phyloP scores from a whole-genome alignment of 1,140 invertebrate species.

The Drosophila ogumai region DNA sequence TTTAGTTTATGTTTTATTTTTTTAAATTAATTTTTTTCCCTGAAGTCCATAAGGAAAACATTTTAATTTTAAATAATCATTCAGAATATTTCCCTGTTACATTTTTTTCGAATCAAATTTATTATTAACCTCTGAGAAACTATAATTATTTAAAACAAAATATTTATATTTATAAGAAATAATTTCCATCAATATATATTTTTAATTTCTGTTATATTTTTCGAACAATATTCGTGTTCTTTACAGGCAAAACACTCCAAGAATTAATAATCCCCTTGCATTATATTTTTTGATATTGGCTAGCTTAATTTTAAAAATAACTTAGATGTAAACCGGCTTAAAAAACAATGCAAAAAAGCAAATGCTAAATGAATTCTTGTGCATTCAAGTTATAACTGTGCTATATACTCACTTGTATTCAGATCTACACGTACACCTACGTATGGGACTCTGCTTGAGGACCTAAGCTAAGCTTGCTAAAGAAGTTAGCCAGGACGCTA shows the following conservation, averaged over 20 bases:
- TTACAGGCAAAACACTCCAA: neutral
- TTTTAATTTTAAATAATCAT: neutral
- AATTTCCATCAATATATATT: neutral
- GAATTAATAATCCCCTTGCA: neutral
- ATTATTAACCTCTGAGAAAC: neutral
- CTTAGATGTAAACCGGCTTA: slow-evolving; percentile 54
- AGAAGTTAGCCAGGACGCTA: slow-evolving; percentile 28
- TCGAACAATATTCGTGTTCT: neutral
- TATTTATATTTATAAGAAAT: no score
- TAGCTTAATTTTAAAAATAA: slow-evolving; percentile 34
- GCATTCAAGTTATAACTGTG: slow-evolving; percentile 71
- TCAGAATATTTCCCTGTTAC: no score
- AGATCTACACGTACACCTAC: slow-evolving; percentile 56
- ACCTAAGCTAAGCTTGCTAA: slow-evolving; percentile 8
- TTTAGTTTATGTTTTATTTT: neutral
- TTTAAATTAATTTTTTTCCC: neutral
- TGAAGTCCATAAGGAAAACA: neutral
- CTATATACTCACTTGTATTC: slow-evolving; percentile 75
- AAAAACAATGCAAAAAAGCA: slow-evolving; percentile 30
- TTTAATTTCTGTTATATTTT: neutral
- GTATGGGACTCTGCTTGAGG: slow-evolving; percentile 61
- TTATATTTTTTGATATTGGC: neutral
- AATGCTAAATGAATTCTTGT: slow-evolving; percentile 48
- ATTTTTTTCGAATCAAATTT: no score
- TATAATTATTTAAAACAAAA: neutral